Evolutionary conservation across 2,888 invertebrate genomes (phyloP), one percentile per base, ranked within the genome.

Genomic region (Eupithecia abbreviata): DNA sequence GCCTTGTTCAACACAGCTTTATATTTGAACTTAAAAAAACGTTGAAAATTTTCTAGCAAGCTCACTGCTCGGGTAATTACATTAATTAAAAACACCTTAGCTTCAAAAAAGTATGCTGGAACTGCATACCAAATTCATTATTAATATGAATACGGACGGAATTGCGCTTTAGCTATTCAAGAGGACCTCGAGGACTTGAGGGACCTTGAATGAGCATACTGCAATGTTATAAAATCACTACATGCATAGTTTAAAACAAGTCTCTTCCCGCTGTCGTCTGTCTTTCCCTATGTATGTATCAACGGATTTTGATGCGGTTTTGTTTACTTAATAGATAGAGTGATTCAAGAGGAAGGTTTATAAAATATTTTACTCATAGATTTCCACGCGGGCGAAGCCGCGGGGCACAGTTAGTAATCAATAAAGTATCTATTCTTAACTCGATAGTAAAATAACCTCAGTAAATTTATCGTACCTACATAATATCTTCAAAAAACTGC

Each of bases 1-100:
- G 80, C 79, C 45, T 51, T 73, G 71, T 62, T 62, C 18, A 55
- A 77, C 72, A 74, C 71, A 74, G 75, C 76, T 75, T 81, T 79
- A 78, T 79, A 79, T 81, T 78, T 74, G 4, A 55, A 9, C 18
- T 55, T 30, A 30, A 68, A 43, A 67, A 43, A 43, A 43, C 10
- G 42, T 68, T 68, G 67, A n/a, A 68, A 4, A 13, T 1, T 10
- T 62, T n/a, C 6, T 15, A 67, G 67, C 43, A 43, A 10, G 43
- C 43, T 43, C 42, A n/a, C n/a, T n/a, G 18, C 45, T n/a, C 43
- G 67, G 43, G 67, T 68, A 41, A 45, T 68, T 45, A 68, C n/a
- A 68, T 41, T 65, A 67, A 41, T 67, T 67, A 67, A 3, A 68
- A 45, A 62, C 58, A 30, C 62, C 45, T 68, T 5, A n/a, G 15